A percentile compares a stretch with the other conserved stretches of the same genome.
Conservation (phyloP, 2,888 invertebrate species). For the Agrypnus murinus region DNA sequence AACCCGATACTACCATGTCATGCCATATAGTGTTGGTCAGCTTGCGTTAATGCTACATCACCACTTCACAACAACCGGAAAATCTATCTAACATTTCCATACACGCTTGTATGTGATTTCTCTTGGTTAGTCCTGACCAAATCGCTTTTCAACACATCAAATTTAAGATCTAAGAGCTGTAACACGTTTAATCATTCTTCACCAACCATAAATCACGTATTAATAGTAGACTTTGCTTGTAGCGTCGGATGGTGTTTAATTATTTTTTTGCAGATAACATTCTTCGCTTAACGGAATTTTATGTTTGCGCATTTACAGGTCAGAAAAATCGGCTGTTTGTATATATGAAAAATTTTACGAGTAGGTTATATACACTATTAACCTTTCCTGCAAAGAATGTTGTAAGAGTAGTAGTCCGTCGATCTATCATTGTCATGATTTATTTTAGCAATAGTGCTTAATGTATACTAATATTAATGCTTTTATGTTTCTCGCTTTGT, state of each 20-base stretch:
- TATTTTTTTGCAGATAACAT: neutral
- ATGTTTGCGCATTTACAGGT: constrained; percentile 2
- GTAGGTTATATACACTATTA: neutral
- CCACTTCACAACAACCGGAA: constrained; percentile 1
- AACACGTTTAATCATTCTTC: neutral
- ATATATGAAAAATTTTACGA: neutral
- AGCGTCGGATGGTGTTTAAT: neutral
- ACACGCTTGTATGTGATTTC: constrained; percentile 6
- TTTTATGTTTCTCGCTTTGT: constrained; percentile 12
- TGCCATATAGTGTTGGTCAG: constrained; percentile 6
- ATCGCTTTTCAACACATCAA: neutral
- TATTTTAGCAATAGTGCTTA: constrained; percentile 40
- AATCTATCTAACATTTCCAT: constrained; percentile 1
- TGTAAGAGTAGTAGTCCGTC: constrained; percentile 33
- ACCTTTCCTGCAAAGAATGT: constrained; percentile 25
- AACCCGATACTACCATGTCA: constrained; percentile 18
- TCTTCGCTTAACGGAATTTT: neutral
- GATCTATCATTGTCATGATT: constrained; percentile 43
- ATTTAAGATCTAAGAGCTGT: neutral
- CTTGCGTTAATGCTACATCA: constrained; percentile 15
- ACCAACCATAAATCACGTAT: neutral
- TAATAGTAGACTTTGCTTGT: neutral
- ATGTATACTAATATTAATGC: constrained; percentile 38
- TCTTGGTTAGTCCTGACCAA: constrained; percentile 6
- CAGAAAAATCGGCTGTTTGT: neutral